These are phyloP conservation scores for Penaeus monodon DNA, from an alignment of 2,888 invertebrate species.

Conservation along the genomic window DNA sequence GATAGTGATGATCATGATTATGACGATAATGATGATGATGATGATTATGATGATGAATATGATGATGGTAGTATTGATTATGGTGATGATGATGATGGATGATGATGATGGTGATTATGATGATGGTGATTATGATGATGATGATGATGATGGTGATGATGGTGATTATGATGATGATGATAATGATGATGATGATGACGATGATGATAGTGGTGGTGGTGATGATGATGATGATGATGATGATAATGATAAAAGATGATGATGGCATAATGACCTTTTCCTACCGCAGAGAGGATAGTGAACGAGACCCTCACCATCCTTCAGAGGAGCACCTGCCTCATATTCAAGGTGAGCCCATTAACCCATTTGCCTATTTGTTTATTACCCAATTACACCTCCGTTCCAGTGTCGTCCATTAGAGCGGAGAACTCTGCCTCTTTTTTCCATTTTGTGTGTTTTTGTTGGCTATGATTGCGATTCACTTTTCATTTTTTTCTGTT, in stretches of 20 bases:
- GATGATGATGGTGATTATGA: background rate
- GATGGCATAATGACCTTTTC: background rate
- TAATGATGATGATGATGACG: constrained; percentile 2
- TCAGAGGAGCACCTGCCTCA: too few species aligned
- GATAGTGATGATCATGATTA: too few species aligned
- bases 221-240: background rate
- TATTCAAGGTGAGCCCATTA: too few species aligned
- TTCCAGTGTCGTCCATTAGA: background rate
- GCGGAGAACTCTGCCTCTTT: background rate
- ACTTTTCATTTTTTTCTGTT: too few species aligned
- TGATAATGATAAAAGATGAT: background rate
- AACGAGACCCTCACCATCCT: too few species aligned
- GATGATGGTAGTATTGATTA: background rate
- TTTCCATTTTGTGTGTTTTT: too few species aligned
- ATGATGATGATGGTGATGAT: background rate
- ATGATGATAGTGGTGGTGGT: background rate
- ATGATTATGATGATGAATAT: background rate
- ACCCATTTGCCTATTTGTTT: too few species aligned
- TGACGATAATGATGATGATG: background rate
- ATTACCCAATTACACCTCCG: too few species aligned
- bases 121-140: too few species aligned
- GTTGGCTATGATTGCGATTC: too few species aligned
- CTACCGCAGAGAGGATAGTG: too few species aligned
- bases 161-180: background rate
- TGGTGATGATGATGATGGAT: background rate